Conservation (phyloP, 1,140 invertebrate genomes). For the Eulimnadia texana region DNA sequence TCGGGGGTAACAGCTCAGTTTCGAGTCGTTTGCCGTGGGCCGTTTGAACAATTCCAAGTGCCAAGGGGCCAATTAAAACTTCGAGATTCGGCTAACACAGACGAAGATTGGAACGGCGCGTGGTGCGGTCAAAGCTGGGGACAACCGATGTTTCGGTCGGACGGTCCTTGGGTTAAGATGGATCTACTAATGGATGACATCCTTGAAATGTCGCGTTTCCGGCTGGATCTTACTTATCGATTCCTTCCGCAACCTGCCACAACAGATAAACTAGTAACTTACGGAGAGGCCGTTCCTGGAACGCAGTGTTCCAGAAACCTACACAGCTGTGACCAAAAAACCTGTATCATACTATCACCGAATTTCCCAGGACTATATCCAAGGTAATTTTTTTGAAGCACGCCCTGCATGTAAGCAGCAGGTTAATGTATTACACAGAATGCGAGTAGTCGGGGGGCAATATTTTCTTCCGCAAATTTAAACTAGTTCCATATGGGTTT, state of each 20-base stretch:
- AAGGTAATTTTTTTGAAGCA: no score
- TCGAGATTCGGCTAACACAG: background rate
- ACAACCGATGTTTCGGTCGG: background rate
- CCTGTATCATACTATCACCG: background rate
- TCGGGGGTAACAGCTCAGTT: background rate
- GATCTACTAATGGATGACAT: background rate
- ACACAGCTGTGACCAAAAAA: background rate
- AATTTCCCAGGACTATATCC: background rate
- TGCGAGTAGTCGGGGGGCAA: no score
- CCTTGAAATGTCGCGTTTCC: background rate
- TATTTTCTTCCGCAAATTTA: no score
- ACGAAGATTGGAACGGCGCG: background rate
- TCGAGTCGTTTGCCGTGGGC: background rate
- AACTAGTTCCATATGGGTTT: no score
- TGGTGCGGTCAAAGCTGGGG: background rate
- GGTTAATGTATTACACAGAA: no score
- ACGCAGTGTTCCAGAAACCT: background rate
- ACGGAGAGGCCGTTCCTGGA: background rate
- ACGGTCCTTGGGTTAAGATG: background rate
- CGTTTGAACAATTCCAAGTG: background rate
- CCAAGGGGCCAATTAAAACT: background rate
- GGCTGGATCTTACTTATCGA: background rate
- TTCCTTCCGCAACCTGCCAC: background rate
- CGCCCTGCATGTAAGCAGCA: no score
- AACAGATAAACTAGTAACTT: background rate